Conservation (phyloP, 2,888 invertebrate genomes). For the Apodemia hepburni region DNA sequence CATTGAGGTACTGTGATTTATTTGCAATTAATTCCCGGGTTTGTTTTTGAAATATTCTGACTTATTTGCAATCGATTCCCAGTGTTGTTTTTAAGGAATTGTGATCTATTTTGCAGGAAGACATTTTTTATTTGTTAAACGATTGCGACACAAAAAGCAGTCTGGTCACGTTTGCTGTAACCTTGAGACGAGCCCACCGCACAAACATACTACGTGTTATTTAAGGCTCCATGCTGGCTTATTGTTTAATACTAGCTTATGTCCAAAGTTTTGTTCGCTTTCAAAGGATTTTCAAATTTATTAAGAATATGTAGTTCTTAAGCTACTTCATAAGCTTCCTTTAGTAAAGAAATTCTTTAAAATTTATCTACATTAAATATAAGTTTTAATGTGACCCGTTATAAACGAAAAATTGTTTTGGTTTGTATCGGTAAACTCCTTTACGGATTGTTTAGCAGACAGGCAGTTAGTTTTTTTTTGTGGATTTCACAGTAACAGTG, state of each 20-base stretch:
- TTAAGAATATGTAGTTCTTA: too few relatives aligned
- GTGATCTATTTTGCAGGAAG: conserved; percentile 39
- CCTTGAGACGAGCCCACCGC: conserved; percentile 55
- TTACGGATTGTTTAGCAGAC: too few relatives aligned
- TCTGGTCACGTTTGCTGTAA: conserved; percentile 49
- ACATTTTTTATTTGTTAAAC: conserved; percentile 36
- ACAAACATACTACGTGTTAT: conserved; percentile 34
- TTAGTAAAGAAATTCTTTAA: too few relatives aligned
- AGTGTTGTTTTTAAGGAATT: conserved; percentile 23
- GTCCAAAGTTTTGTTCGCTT: not conserved
- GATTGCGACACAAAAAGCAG: conserved; percentile 44
- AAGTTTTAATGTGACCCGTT: too few relatives aligned
- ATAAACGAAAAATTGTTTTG: too few relatives aligned
- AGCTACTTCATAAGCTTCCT: too few relatives aligned
- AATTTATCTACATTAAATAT: too few relatives aligned
- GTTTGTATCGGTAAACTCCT: too few relatives aligned
- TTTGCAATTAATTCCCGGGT: too few relatives aligned
- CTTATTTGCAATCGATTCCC: not conserved
- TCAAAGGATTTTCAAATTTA: not conserved
- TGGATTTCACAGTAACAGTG: too few relatives aligned
- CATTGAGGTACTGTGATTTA: too few relatives aligned
- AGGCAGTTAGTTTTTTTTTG: too few relatives aligned
- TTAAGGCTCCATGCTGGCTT: conserved; percentile 34
- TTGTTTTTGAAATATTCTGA: not conserved
- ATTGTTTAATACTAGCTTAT: conserved; percentile 24